phyloP scores from a whole-genome alignment of 2,797 vertebrate species.

The Capromys pilorides region DNA sequence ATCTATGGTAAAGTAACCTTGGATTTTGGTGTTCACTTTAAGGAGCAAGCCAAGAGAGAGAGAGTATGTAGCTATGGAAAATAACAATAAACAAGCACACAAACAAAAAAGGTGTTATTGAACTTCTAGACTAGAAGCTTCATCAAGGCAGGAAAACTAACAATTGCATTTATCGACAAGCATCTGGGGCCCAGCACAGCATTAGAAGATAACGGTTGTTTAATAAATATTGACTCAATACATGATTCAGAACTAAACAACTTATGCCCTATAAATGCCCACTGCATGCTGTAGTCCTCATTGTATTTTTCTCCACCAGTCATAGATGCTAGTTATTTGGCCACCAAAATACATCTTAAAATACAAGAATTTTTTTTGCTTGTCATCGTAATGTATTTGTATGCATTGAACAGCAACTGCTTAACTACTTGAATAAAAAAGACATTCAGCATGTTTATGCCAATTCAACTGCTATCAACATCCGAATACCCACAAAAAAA shows the following conservation, averaged over 20 bases:
- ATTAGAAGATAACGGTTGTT: neutral
- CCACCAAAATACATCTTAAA: conserved; percentile 49
- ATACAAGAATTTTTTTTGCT: conserved; percentile 37
- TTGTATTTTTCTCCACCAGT: neutral
- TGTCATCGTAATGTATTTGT: conserved; percentile 67
- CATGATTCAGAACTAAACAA: neutral
- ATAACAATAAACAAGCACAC: no score
- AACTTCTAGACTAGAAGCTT: conserved; percentile 25
- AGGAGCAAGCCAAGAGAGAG: neutral
- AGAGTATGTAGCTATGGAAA: neutral
- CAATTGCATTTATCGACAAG: neutral
- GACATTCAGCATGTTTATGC: conserved; percentile 78
- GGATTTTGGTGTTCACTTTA: neutral
- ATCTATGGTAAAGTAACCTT: neutral
- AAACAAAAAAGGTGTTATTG: neutral
- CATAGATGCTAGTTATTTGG: conserved; percentile 38
- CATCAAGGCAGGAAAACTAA: neutral
- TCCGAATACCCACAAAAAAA: conserved; percentile 72
- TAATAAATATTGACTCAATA: neutral
- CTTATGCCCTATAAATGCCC: neutral
- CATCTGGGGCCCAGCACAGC: neutral
- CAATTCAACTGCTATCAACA: conserved; percentile 75
- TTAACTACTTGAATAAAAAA: conserved; percentile 76
- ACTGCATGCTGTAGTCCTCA: neutral
- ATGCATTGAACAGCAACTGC: conserved; percentile 66